A percentile compares a stretch with the other conserved stretches of the same genome.
Evolutionary conservation across 2,113 vertebrate species (phyloP).

Genomic region (Corynorhinus townsendii): DNA sequence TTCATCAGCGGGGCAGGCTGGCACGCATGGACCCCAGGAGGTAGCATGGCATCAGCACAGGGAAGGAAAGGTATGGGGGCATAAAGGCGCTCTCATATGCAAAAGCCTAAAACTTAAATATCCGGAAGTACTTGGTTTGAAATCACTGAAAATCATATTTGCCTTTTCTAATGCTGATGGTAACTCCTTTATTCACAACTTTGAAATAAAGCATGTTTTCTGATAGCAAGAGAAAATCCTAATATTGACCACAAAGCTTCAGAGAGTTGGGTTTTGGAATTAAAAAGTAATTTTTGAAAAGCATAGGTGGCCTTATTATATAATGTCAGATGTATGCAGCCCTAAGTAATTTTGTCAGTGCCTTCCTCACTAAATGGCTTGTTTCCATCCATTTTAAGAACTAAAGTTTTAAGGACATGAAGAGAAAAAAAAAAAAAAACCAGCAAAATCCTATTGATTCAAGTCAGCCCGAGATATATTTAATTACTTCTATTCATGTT

Average conservation of each 20-base stretch:
- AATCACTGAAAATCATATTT: background rate
- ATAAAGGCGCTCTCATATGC: no score
- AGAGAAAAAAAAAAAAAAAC: background rate
- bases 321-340: background rate
- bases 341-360: background rate
- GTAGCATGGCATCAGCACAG: no score
- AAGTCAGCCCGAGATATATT: background rate
- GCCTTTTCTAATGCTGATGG: background rate
- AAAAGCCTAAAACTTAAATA: no score
- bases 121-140: background rate
- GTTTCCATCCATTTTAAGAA: background rate
- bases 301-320: background rate
- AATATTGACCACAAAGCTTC: background rate
- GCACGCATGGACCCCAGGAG: no score
- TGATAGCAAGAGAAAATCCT: background rate
- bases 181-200: background rate
- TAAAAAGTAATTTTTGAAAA: background rate
- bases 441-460: background rate
- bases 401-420: background rate
- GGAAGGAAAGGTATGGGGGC: no score
- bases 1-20: background rate
- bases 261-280: background rate
- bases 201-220: background rate
- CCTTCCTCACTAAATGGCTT: background rate
- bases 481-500: background rate